Evolutionary conservation across 2,888 invertebrate species (phyloP).

Genomic region (Temnothorax ravouxi): DNA sequence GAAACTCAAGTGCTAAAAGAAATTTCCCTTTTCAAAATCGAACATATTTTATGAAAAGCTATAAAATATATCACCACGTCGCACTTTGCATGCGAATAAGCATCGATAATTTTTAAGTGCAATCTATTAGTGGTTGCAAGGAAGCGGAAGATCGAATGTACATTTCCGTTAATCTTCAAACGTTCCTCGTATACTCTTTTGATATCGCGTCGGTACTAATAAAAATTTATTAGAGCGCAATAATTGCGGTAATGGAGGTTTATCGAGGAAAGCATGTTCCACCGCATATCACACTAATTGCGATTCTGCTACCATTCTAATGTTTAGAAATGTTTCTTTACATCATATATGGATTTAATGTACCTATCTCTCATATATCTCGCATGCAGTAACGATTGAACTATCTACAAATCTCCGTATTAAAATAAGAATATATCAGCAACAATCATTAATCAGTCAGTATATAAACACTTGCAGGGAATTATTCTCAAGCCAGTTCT

Average conservation of each 20-base stretch:
- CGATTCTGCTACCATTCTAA: background rate
- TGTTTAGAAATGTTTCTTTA: background rate
- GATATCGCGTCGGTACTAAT: constrained; percentile 15
- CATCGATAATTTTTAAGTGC: constrained; percentile 9
- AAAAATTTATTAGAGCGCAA: constrained; percentile 45
- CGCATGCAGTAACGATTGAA: background rate
- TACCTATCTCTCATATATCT: background rate
- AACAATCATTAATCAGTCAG: background rate
- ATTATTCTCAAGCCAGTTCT: background rate
- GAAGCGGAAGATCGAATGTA: constrained; percentile 7
- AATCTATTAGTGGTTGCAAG: background rate
- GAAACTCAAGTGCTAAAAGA: constrained; percentile 18
- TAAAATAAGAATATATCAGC: background rate
- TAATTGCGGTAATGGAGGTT: constrained; percentile 46
- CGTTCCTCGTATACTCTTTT: background rate
- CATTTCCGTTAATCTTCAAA: constrained; percentile 13
- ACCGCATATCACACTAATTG: constrained; percentile 14
- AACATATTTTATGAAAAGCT: constrained; percentile 10
- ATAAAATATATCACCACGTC: background rate
- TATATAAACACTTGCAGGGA: background rate
- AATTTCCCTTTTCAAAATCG: constrained; percentile 3
- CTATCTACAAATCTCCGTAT: background rate
- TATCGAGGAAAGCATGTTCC: constrained; percentile 11
- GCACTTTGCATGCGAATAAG: background rate
- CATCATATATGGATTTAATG: background rate